phyloP scores from a whole-genome alignment of 2,797 vertebrate genomes.

The Scolopax bukidnonensis region DNA sequence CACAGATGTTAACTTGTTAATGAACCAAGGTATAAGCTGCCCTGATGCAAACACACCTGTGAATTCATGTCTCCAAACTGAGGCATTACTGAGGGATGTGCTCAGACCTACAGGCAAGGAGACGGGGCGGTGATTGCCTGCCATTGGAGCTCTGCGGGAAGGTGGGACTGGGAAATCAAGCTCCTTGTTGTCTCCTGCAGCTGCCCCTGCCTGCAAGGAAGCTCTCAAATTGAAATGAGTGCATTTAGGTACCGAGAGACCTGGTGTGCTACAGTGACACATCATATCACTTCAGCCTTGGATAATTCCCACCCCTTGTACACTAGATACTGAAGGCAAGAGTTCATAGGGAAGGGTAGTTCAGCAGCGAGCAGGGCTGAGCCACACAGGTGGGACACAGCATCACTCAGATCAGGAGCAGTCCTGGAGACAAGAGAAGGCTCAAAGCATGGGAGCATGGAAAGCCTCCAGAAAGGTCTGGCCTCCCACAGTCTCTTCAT shows the following conservation, averaged over 20 bases:
- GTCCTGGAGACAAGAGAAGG: neutral
- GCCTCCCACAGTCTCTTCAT: neutral
- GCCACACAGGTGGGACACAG: fast-evolving
- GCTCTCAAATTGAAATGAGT: neutral
- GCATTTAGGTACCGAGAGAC: neutral
- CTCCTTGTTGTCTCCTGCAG: neutral
- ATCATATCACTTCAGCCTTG: neutral
- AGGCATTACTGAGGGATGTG: neutral
- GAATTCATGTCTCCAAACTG: neutral
- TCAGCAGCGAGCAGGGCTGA: neutral
- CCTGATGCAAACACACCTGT: neutral
- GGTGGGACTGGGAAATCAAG: neutral
- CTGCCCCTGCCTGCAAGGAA: neutral
- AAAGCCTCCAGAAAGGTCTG: neutral
- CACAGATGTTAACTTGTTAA: neutral
- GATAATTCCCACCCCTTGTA: neutral
- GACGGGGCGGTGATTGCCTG: neutral
- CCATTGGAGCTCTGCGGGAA: neutral
- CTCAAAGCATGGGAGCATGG: neutral
- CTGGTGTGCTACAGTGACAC: neutral
- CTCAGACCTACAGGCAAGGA: neutral
- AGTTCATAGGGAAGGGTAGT: neutral
- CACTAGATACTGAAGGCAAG: neutral
- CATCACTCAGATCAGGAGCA: neutral
- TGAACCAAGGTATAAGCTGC: neutral